Evolutionary conservation across 2,113 vertebrate genomes (phyloP).

Genomic region (Nerophis ophidion): DNA sequence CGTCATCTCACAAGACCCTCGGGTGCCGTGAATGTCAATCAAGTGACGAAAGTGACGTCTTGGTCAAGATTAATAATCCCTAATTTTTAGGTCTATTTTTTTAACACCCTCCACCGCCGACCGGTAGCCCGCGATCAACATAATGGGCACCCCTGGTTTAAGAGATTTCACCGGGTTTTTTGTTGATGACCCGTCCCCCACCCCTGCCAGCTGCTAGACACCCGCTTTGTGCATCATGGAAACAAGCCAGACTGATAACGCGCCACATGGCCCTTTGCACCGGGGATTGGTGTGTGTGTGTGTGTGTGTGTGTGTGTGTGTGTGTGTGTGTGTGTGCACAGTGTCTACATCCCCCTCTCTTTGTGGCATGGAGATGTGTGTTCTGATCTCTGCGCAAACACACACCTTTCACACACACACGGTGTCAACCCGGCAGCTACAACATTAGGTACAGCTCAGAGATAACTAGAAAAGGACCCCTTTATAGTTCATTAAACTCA

Average conservation of each 20-base stretch:
- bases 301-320: constrained; percentile 2
- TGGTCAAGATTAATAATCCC: too few relatives aligned
- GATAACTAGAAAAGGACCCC: not conserved
- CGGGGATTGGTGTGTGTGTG: not conserved
- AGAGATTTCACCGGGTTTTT: constrained; percentile 4
- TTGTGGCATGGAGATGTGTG: constrained; percentile 25
- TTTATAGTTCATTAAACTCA: not conserved
- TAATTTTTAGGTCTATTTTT: too few relatives aligned
- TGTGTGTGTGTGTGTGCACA: constrained; percentile 2
- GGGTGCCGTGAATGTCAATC: too few relatives aligned
- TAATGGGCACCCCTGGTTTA: not conserved
- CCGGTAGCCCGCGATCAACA: too few relatives aligned
- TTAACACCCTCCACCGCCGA: too few relatives aligned
- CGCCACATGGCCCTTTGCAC: constrained; percentile 20
- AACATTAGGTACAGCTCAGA: not conserved
- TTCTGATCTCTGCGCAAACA: constrained; percentile 25
- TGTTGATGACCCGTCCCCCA: constrained; percentile 4
- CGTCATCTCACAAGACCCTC: too few relatives aligned
- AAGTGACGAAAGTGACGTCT: too few relatives aligned
- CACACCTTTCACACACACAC: constrained; percentile 36
- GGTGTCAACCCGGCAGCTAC: constrained; percentile 2
- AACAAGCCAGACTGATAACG: constrained; percentile 34
- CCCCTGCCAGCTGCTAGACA: constrained; percentile 25
- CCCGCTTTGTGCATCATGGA: constrained; percentile 24
- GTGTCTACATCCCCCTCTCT: constrained; percentile 16